These are phyloP conservation scores for Lordiphosa andalusiaca DNA, from an alignment of 2,888 invertebrate species.

Conservation along the genomic window DNA sequence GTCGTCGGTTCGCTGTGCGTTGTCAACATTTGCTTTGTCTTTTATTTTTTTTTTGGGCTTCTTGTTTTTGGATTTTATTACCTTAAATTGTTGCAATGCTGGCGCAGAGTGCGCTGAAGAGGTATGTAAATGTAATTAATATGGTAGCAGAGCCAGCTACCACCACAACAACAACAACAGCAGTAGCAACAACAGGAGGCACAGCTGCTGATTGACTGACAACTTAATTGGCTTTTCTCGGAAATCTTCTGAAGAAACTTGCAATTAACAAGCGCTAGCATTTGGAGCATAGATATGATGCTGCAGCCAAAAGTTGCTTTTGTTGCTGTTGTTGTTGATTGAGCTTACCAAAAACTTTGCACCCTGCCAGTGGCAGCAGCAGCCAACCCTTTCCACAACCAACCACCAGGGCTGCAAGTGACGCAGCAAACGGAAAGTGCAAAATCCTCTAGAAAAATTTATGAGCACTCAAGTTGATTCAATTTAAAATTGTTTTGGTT, in stretches of 20 bases:
- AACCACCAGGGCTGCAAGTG: constrained; percentile 53
- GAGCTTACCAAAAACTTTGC: constrained; percentile 61
- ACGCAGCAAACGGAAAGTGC: constrained; percentile 35
- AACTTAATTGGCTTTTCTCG: constrained; percentile 76
- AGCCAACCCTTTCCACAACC: neutral
- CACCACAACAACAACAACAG: constrained; percentile 18
- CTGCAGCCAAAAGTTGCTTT: constrained; percentile 19
- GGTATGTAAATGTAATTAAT: constrained; percentile 53
- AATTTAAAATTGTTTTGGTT: constrained; percentile 54
- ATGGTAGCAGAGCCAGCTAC: constrained; percentile 10
- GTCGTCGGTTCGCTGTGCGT: constrained; percentile 6
- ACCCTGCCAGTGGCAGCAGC: constrained; percentile 33
- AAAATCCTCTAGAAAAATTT: constrained; percentile 58
- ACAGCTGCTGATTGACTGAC: constrained; percentile 68
- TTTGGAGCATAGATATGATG: constrained; percentile 10
- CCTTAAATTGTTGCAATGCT: constrained; percentile 56
- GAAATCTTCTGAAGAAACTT: constrained; percentile 53
- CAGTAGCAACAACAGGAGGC: constrained; percentile 41
- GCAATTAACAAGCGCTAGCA: constrained; percentile 57
- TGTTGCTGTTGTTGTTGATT: constrained; percentile 44
- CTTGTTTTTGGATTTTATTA: constrained; percentile 29
- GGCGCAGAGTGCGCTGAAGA: constrained; percentile 4
- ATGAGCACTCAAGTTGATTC: constrained; percentile 71
- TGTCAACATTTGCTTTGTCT: constrained; percentile 37
- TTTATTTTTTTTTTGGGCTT: constrained; percentile 17